Percentiles rank a stretch among this genome's conserved stretches.
phyloP scores from a whole-genome alignment of 2,113 vertebrate species.

The Agapornis roseicollis region DNA sequence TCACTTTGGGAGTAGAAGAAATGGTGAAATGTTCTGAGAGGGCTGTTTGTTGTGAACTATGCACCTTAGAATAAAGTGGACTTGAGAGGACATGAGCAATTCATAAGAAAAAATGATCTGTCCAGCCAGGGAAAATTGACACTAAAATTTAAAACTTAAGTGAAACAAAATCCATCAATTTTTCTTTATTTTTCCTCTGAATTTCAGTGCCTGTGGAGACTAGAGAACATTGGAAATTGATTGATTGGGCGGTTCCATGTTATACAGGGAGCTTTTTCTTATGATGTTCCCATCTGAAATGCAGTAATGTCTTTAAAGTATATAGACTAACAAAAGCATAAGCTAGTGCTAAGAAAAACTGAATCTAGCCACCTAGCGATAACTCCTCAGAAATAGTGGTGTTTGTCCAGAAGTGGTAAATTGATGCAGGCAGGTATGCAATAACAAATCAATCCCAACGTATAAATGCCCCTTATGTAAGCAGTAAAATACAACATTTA shows the following conservation, averaged over 20 bases:
- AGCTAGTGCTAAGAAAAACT: not conserved
- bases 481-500: not conserved
- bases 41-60: not conserved
- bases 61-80: not conserved
- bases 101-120: slow-evolving; percentile 15
- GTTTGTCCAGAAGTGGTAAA: not conserved
- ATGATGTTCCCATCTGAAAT: not conserved
- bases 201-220: not conserved
- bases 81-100: not conserved
- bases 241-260: not conserved
- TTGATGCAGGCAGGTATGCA: not conserved
- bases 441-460: not conserved
- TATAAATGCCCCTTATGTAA: not conserved
- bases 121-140: slow-evolving; percentile 10
- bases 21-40: not conserved
- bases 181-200: slow-evolving; percentile 10
- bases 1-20: not conserved
- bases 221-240: not conserved
- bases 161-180: not conserved
- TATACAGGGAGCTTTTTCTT: not conserved
- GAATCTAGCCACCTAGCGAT: not conserved
- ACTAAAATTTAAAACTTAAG: slow-evolving; percentile 31
- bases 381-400: not conserved
- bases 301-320: not conserved
- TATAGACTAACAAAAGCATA: not conserved